phyloP scores from a whole-genome alignment of 2,888 invertebrate genomes.

The Lottia scabra region DNA sequence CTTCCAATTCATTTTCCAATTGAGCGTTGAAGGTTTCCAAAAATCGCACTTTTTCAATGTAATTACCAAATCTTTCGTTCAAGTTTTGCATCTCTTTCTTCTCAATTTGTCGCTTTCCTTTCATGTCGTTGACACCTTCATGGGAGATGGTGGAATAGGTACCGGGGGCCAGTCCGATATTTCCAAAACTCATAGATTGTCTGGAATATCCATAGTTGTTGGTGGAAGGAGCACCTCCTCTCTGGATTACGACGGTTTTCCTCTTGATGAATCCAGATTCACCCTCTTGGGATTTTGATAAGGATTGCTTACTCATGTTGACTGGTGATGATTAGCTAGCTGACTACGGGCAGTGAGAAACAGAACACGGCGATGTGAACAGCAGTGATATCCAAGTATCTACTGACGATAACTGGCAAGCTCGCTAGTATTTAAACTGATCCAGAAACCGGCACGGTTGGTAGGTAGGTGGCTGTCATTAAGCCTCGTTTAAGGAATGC shows the following conservation, averaged over 20 bases:
- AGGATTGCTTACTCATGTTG: not conserved
- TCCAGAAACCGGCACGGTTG: no score
- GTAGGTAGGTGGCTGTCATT: no score
- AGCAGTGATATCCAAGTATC: no score
- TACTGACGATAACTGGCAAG: no score
- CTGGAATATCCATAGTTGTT: not conserved
- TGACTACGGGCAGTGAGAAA: no score
- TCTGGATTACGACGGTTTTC: not conserved
- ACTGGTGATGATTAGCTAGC: not conserved
- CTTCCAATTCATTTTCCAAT: constrained; percentile 61
- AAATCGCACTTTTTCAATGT: constrained; percentile 71
- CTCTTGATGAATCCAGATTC: not conserved
- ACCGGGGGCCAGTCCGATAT: constrained; percentile 29
- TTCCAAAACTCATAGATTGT: not conserved
- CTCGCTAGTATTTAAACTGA: no score
- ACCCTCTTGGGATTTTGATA: not conserved
- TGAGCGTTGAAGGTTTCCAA: constrained; percentile 66
- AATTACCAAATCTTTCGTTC: constrained; percentile 71
- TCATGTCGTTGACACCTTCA: constrained; percentile 66
- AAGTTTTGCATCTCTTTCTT: constrained; percentile 71
- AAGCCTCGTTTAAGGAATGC: no score
- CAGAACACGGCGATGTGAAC: no score
- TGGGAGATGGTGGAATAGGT: constrained; percentile 45
- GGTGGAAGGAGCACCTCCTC: not conserved
- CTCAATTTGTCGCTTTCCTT: constrained; percentile 69